These are phyloP conservation scores for Caenorhabditis angaria DNA, from an alignment of 2,888 invertebrate species.

Conservation along the genomic window DNA sequence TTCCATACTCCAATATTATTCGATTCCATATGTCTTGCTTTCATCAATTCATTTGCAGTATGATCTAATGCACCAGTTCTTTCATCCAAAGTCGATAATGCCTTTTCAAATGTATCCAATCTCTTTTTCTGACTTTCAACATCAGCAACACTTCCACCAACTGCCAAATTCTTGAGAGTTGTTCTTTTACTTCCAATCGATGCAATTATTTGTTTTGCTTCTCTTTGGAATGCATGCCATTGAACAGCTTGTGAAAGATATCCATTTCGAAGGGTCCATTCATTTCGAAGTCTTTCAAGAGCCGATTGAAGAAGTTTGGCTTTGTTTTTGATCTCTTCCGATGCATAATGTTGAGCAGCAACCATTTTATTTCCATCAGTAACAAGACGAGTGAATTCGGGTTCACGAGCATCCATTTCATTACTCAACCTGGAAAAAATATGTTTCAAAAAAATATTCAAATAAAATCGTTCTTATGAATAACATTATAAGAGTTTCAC, in stretches of 20 bases:
- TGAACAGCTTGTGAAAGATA: slow-evolving; percentile 84
- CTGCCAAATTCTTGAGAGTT: slow-evolving; percentile 53
- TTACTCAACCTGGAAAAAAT: slow-evolving; percentile 72
- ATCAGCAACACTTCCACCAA: slow-evolving; percentile 61
- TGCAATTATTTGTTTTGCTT: slow-evolving; percentile 90
- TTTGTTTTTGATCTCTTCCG: slow-evolving; percentile 72
- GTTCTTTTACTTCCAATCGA: slow-evolving; percentile 86
- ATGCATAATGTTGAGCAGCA: slow-evolving; percentile 84
- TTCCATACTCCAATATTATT: slow-evolving; percentile 59
- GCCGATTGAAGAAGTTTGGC: slow-evolving; percentile 79
- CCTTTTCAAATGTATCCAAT: slow-evolving; percentile 92
- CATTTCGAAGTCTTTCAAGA: slow-evolving; percentile 82
- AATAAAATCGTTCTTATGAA: no score
- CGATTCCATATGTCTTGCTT: slow-evolving; percentile 84
- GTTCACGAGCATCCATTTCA: slow-evolving; percentile 89
- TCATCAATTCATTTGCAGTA: slow-evolving; percentile 78
- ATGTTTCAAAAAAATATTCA: not conserved
- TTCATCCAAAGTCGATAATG: slow-evolving; percentile 77
- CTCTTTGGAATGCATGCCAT: slow-evolving; percentile 90
- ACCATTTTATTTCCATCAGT: slow-evolving; percentile 85
- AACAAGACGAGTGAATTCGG: slow-evolving; percentile 81
- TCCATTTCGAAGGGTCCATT: slow-evolving; percentile 89
- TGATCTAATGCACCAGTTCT: slow-evolving; percentile 57
- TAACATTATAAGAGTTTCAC: no score
- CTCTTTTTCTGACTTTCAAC: slow-evolving; percentile 89